phyloP scores from a whole-genome alignment of 92 coral and sea anemone genomes.

The Porites lobata region DNA sequence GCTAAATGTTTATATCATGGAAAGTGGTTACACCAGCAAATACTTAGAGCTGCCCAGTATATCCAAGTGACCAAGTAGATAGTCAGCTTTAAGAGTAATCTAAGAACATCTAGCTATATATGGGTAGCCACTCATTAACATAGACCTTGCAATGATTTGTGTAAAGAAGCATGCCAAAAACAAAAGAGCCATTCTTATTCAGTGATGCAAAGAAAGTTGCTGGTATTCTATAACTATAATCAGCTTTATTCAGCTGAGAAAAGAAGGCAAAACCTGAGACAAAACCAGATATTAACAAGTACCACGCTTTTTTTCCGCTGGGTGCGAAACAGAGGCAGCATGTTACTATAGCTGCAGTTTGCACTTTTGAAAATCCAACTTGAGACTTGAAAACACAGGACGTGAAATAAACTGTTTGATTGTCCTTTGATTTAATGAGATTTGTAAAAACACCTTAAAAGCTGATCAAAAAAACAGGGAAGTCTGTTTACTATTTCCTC shows the following conservation, averaged over 20 bases:
- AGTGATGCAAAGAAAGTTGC: too few relatives aligned
- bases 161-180: too few relatives aligned
- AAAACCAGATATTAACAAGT: background rate
- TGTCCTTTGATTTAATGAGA: background rate
- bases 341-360: background rate
- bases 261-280: too few relatives aligned
- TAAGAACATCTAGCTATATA: too few relatives aligned
- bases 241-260: too few relatives aligned
- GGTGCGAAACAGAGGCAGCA: background rate
- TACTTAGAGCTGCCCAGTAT: background rate
- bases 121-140: too few relatives aligned
- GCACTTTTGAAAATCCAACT: background rate
- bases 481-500: constrained; percentile 15
- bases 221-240: too few relatives aligned
- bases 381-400: background rate
- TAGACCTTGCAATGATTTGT: too few relatives aligned
- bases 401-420: background rate
- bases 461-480: background rate
- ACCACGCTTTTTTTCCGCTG: background rate
- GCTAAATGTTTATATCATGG: background rate
- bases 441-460: constrained; percentile 21
- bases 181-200: too few relatives aligned
- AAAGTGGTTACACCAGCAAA: background rate
- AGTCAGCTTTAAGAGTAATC: too few relatives aligned
- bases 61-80: background rate